These are phyloP conservation scores for Patagioenas fasciata DNA, from an alignment of 2,113 vertebrate species.

Conservation along the genomic window DNA sequence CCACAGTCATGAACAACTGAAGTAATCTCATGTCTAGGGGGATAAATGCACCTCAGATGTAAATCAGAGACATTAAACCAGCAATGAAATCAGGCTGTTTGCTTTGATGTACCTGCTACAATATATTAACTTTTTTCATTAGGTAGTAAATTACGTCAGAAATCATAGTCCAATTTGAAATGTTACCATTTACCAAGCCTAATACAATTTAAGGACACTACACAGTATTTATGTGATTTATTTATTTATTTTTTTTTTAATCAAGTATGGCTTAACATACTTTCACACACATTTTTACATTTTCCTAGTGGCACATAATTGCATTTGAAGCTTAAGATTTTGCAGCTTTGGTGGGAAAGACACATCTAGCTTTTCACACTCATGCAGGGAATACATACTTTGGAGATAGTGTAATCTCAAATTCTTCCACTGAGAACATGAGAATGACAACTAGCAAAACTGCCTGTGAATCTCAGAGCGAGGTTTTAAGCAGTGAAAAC, in stretches of 20 bases:
- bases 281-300: background rate
- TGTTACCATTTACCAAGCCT: background rate
- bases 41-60: background rate
- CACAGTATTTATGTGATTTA: background rate
- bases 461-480: background rate
- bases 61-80: background rate
- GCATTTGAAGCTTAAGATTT: background rate
- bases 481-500: background rate
- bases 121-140: background rate
- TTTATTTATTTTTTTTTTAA: background rate
- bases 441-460: background rate
- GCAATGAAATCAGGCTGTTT: background rate
- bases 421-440: constrained; percentile 10
- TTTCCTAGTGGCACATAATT: background rate
- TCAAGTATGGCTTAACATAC: background rate
- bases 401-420: constrained; percentile 8
- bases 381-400: constrained; percentile 12
- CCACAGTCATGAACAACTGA: background rate
- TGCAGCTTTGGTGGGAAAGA: constrained; percentile 13
- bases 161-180: background rate
- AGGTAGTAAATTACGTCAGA: background rate
- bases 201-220: background rate
- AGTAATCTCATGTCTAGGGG: background rate
- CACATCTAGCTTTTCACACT: background rate
- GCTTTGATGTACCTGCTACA: background rate